Evolutionary conservation across 2,888 invertebrate genomes (phyloP), one percentile per base, ranked within the genome.

Genomic region (Pachymerium ferrugineum): DNA sequence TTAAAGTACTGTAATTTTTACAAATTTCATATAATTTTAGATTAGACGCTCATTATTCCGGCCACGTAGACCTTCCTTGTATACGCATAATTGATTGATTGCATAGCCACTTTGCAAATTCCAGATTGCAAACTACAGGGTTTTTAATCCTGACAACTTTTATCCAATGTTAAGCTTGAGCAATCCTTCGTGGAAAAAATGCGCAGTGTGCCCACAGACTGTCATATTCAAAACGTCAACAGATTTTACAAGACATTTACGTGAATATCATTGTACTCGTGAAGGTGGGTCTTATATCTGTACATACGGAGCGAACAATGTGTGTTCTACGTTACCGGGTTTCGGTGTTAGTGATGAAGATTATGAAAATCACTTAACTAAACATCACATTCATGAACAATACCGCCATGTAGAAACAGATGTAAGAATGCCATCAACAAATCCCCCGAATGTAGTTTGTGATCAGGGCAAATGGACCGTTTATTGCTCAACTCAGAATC

Each of bases 401-500:
- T 30, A 72, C 19, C 14, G n/a, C 12, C 29, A 31, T 68, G 19
- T 25, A 35, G 68, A 30, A 31, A 35, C 25, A 22, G 22, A 25
- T 25, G 68, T 25, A 12, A 62, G 25, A 68, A 67, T 29, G 12
- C 68, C 31, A 30, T 28, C 62, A 8, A 28, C 30, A 3, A 42
- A 54, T 29, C 28, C 19, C 12, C 74, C 74, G 3, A 74, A 74
- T 33, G 54, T 74, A 12, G 47, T 74, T 4, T 10, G 71, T 14
- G 72, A 72, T 29, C 31, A 70, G 69, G 70, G 70, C 14, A 78
- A 79, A n/a, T 94, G 94, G 94, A 90, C 90, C n/a, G 86, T 93
- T 75, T 96, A 91, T 83, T 92, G 93, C 71, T 93, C 96, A 72
- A 89, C 93, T 72, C 97, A 97, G 84, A 97, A 97, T 84, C 86